Conservation (phyloP, 2,888 invertebrate genomes). For the Parapristionchus giblindavisi region DNA sequence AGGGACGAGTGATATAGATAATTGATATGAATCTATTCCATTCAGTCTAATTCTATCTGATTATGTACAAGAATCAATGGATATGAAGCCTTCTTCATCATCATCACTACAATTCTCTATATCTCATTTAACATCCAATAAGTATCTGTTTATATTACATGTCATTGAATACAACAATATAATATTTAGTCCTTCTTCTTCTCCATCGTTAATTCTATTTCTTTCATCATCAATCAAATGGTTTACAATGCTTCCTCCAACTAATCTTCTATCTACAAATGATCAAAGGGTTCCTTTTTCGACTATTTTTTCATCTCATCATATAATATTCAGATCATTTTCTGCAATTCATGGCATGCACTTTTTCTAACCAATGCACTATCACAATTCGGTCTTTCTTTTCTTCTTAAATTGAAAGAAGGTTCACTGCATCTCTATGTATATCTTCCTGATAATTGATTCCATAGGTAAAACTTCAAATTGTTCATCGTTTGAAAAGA, state of each 20-base stretch:
- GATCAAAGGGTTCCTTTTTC: conserved; percentile 36
- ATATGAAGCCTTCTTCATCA: too few species aligned
- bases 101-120: too few species aligned
- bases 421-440: background rate
- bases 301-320: too few species aligned
- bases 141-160: background rate
- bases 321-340: conserved; percentile 43
- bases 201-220: background rate
- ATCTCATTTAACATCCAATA: too few species aligned
- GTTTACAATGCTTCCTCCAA: conserved; percentile 29
- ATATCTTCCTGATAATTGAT: background rate
- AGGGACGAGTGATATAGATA: background rate
- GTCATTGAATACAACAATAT: background rate
- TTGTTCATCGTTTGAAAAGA: background rate
- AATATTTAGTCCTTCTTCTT: background rate
- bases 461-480: too few species aligned
- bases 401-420: background rate
- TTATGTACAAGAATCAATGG: too few species aligned
- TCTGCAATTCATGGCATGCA: conserved; percentile 50
- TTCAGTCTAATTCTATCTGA: too few species aligned
- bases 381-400: conserved; percentile 31
- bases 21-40: too few species aligned
- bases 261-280: background rate
- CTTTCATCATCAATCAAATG: conserved; percentile 28
- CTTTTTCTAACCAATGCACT: conserved; percentile 43